Evolutionary conservation across 2,888 invertebrate species (phyloP).

Genomic region (Napeogenes inachia): DNA sequence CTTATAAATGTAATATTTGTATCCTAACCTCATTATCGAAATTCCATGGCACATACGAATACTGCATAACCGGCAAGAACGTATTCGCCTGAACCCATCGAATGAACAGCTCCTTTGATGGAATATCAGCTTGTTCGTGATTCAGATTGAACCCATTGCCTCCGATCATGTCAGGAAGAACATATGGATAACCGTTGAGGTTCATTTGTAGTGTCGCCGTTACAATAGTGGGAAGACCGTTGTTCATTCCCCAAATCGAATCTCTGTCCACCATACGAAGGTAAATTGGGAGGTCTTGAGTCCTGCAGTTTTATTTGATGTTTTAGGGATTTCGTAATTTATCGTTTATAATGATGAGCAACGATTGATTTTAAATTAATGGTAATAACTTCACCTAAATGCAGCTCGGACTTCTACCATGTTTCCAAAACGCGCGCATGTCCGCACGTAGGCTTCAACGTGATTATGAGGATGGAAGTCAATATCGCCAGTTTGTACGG

Average conservation of each 20-base stretch:
- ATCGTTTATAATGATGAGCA: too few species aligned
- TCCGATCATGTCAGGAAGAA: conserved; percentile 89
- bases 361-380: too few species aligned
- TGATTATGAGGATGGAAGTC: conserved; percentile 75
- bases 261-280: conserved; percentile 88
- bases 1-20: neutral
- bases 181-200: conserved; percentile 82
- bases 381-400: conserved; percentile 46
- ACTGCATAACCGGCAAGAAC: conserved; percentile 88
- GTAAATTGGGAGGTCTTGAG: conserved; percentile 83
- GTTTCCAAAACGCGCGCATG: conserved; percentile 78
- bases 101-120: conserved; percentile 82
- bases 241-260: conserved; percentile 81
- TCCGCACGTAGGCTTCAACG: conserved; percentile 74
- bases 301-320: conserved; percentile 47
- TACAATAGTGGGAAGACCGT: conserved; percentile 84
- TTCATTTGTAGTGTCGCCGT: conserved; percentile 83
- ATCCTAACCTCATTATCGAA: conserved; percentile 76
- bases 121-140: conserved; percentile 63
- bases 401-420: conserved; percentile 76
- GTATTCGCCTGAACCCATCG: conserved; percentile 88
- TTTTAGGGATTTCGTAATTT: too few species aligned
- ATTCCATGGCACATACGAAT: conserved; percentile 88
- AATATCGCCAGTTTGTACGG: conserved; percentile 61
- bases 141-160: conserved; percentile 79